A percentile compares a stretch with the other conserved stretches of the same genome.
These are phyloP conservation scores for Drosophila repleta DNA, from an alignment of 1,140 invertebrate species.

Conservation along the genomic window DNA sequence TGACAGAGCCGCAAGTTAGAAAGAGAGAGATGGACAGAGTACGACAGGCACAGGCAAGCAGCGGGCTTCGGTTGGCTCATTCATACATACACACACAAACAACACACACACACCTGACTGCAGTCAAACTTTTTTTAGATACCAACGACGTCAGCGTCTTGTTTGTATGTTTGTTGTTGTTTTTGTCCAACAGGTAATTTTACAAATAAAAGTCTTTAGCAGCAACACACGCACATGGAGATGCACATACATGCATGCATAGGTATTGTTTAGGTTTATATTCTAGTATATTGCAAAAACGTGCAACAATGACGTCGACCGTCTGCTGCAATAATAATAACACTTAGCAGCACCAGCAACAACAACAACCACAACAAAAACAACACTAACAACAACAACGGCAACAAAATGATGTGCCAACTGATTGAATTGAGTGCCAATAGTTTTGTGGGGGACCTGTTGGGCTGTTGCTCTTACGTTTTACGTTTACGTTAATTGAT, in stretches of 20 bases:
- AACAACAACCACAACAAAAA: slow-evolving; percentile 30
- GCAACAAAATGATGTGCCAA: slow-evolving; percentile 61
- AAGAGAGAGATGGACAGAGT: slow-evolving; percentile 4
- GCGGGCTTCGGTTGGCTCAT: slow-evolving; percentile 15
- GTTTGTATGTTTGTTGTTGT: slow-evolving; percentile 19
- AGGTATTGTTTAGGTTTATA: slow-evolving; percentile 34
- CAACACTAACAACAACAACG: slow-evolving; percentile 20
- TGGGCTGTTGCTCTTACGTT: slow-evolving; percentile 31
- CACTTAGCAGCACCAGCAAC: slow-evolving; percentile 16
- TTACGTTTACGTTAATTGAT: slow-evolving; percentile 72
- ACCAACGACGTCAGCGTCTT: slow-evolving; percentile 23
- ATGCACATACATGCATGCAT: too few species aligned
- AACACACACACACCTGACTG: slow-evolving; percentile 22
- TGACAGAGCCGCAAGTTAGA: not conserved
- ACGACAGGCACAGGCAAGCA: not conserved
- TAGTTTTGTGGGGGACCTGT: slow-evolving; percentile 28
- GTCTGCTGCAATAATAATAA: slow-evolving; percentile 53
- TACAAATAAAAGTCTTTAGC: slow-evolving; percentile 49
- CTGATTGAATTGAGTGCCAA: slow-evolving; percentile 55
- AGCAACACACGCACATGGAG: slow-evolving; percentile 41
- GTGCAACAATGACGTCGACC: slow-evolving; percentile 71
- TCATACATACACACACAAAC: not conserved
- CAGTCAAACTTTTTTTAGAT: slow-evolving; percentile 27
- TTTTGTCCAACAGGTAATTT: slow-evolving; percentile 54
- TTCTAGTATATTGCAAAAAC: slow-evolving; percentile 75